Evolutionary conservation across 1,140 invertebrate species (phyloP).

Genomic region (Apocrypta bakeri): DNA sequence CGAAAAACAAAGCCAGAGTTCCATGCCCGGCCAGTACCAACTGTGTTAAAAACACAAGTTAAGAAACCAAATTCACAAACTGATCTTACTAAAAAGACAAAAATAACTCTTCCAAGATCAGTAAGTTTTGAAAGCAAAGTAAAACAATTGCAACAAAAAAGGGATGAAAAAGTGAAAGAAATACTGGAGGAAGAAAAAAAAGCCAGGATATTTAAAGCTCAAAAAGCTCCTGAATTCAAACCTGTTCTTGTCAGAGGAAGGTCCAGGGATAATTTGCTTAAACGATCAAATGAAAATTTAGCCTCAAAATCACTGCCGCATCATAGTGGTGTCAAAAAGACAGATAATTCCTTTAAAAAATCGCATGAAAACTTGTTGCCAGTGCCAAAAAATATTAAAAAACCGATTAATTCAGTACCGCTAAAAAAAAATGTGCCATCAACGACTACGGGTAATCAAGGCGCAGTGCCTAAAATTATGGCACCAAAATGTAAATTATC

Average conservation of each 20-base stretch:
- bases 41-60: conserved; percentile 51
- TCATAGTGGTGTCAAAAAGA: not conserved
- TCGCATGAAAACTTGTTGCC: conserved; percentile 15
- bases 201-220: conserved; percentile 72
- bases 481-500: conserved; percentile 52
- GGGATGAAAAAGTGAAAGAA: conserved; percentile 75
- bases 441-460: not conserved
- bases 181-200: conserved; percentile 70
- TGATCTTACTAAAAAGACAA: conserved; percentile 45
- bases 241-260: conserved; percentile 58
- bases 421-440: not conserved
- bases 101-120: conserved; percentile 60
- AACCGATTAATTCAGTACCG: conserved; percentile 8
- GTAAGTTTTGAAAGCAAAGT: conserved; percentile 77
- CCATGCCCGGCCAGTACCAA: conserved; percentile 71
- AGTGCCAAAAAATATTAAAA: conserved; percentile 31
- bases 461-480: conserved; percentile 33
- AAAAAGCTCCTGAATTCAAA: conserved; percentile 71
- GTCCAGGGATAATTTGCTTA: conserved; percentile 50
- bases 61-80: conserved; percentile 44
- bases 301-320: not conserved
- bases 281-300: conserved; percentile 39
- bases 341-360: conserved; percentile 18
- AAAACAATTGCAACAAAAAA: conserved; percentile 68
- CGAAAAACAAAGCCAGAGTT: conserved; percentile 67